Conservation (phyloP, 2,113 vertebrate genomes). For the Clarias gariepinus region DNA sequence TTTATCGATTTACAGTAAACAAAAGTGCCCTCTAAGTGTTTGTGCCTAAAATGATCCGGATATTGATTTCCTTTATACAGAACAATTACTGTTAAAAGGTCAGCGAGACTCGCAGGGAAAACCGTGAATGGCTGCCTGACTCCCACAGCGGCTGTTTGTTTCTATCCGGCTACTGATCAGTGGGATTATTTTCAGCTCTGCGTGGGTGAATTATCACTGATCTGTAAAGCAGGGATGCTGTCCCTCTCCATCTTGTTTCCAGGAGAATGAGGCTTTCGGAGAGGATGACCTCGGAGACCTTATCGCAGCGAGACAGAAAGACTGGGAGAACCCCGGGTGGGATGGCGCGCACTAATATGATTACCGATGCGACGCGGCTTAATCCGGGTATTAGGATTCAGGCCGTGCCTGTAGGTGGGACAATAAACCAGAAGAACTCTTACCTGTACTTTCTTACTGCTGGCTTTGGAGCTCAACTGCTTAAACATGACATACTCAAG, state of each 20-base stretch:
- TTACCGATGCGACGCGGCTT: background rate
- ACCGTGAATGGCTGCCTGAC: background rate
- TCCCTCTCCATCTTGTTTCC: background rate
- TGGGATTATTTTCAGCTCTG: constrained; percentile 34
- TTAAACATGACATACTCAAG: background rate
- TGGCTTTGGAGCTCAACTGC: constrained; percentile 1
- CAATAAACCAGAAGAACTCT: constrained; percentile 17
- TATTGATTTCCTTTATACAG: constrained; percentile 41
- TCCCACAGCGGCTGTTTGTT: constrained; percentile 36
- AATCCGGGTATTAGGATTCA: constrained; percentile 9
- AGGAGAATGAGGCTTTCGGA: background rate
- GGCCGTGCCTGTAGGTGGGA: background rate
- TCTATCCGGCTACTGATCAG: constrained; percentile 33
- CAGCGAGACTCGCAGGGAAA: constrained; percentile 24
- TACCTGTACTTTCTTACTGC: constrained; percentile 16
- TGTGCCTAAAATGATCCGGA: constrained; percentile 25
- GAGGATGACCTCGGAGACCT: background rate
- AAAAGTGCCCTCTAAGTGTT: constrained; percentile 13
- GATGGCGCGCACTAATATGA: constrained; percentile 25
- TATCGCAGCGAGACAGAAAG: background rate
- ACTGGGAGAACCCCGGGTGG: background rate
- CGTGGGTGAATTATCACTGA: constrained; percentile 36
- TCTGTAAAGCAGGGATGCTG: constrained; percentile 17
- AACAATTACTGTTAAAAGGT: constrained; percentile 48
- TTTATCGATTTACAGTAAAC: constrained; percentile 27